Conservation (phyloP, 2,888 invertebrate species). For the Cantharis nigra region DNA sequence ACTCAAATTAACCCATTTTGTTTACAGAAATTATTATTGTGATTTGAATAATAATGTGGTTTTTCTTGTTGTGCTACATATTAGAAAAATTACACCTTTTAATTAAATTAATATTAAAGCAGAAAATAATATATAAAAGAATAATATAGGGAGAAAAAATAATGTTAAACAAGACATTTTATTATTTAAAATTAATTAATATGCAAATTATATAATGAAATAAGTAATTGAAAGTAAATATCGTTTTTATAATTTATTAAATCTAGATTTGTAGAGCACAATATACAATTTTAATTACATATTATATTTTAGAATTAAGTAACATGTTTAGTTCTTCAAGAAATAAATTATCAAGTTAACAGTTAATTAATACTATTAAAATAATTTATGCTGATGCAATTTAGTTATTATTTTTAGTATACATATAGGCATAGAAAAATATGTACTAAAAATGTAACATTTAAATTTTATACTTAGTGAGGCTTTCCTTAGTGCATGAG, state of each 20-base stretch:
- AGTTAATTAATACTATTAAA: neutral
- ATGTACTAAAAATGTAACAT: neutral
- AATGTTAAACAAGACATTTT: neutral
- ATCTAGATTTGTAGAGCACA: neutral
- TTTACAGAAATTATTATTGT: neutral
- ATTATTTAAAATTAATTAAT: neutral
- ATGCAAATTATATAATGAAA: neutral
- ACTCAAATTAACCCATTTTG: conserved; percentile 1
- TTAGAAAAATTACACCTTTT: neutral
- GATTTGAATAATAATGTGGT: conserved; percentile 2
- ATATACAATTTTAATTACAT: neutral
- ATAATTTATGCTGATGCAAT: neutral
- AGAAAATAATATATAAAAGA: neutral
- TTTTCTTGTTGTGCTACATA: neutral
- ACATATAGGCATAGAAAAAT: neutral
- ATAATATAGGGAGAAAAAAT: neutral
- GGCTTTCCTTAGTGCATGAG: neutral
- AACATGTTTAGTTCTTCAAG: neutral
- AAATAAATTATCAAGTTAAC: neutral
- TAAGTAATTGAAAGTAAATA: neutral
- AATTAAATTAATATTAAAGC: neutral
- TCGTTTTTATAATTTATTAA: neutral
- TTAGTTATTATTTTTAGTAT: neutral
- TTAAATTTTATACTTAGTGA: too few relatives aligned
- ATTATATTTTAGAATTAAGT: neutral